Base-by-base conservation (phyloP, 2,888 invertebrate genomes). In the Cenopis cana region DNA sequence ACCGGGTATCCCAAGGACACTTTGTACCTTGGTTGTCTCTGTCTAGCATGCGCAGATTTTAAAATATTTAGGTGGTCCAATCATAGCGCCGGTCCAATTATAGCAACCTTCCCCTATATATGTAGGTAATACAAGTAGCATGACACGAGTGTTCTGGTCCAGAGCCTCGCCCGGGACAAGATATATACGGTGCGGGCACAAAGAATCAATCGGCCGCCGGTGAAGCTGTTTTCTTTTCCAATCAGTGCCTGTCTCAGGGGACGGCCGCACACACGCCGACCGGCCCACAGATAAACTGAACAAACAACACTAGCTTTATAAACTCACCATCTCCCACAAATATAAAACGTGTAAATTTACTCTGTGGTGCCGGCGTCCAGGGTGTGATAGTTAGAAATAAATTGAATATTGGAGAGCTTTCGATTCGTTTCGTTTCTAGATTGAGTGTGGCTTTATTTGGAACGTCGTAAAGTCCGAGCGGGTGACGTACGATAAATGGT, bases 181-280 rank as follows among this genome's bases (percentile, higher is more conserved):
- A 88, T 86, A 87, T 83, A 87, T 57, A 67, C 85, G 80, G 76
- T 75, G 81, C 81, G 85, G 85, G 85, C 82, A 85, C 88, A 86
- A 85, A 86, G 88, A 91, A 89, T 91, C 91, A 90, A 91, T 90
- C 88, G 88, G 87, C 88, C 88, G 85, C 82, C 82, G 89, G 85
- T 80, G 85, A 87, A 87, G 85, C 88, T 91, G 90, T 91, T 91
- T 91, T 90, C 89, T 89, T 90, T 91, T 91, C 89, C 91, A 91
- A 91, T 91, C 91, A 91, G 85, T 84, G 84, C 79, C 81, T 83
- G 82, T 89, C 91, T 88, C 88, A 79, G 69, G 89, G 81, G 89
- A 81, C 78, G 81, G 77, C 78, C 74, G 77, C 77, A 77, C 75
- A 81, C 84, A 24, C 29, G 76, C 74, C 76, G 60, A 14, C 9